Evolutionary conservation across 2,797 vertebrate genomes (phyloP).

Genomic region (Prionace glauca): DNA sequence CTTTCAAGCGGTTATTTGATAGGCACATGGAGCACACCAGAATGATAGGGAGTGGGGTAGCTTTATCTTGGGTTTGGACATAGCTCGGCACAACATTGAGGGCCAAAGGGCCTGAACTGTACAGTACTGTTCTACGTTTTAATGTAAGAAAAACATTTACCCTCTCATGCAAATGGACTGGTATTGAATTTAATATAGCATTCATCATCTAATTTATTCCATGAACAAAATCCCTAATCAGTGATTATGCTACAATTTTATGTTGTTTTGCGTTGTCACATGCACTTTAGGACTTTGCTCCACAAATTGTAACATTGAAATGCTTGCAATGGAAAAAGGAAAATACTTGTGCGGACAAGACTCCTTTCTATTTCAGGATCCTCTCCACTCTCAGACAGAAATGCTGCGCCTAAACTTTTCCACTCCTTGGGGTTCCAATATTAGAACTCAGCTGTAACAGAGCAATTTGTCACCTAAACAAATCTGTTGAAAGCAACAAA

Average conservation of each 20-base stretch:
- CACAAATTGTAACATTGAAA: not conserved
- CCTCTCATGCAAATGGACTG: not conserved
- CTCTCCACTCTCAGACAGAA: not conserved
- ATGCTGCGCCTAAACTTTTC: not conserved
- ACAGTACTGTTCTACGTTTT: no score
- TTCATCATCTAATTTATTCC: not conserved
- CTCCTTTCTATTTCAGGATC: not conserved
- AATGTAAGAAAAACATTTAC: no score
- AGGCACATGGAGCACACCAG: no score
- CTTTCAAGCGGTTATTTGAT: no score
- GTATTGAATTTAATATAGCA: not conserved
- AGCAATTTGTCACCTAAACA: conserved; percentile 24
- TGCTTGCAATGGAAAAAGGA: not conserved
- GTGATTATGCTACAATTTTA: no score
- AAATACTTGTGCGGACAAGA: not conserved
- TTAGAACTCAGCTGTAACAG: conserved; percentile 12
- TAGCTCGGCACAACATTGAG: no score
- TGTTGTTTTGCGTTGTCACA: not conserved
- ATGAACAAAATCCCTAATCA: not conserved
- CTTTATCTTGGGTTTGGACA: no score
- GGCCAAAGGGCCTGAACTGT: no score
- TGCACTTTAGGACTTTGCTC: not conserved
- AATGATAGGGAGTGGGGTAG: no score
- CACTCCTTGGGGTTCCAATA: not conserved
- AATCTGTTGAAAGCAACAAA: not conserved